Evolutionary conservation across 2,113 vertebrate genomes (phyloP).

Genomic region (Athene cunicularia): DNA sequence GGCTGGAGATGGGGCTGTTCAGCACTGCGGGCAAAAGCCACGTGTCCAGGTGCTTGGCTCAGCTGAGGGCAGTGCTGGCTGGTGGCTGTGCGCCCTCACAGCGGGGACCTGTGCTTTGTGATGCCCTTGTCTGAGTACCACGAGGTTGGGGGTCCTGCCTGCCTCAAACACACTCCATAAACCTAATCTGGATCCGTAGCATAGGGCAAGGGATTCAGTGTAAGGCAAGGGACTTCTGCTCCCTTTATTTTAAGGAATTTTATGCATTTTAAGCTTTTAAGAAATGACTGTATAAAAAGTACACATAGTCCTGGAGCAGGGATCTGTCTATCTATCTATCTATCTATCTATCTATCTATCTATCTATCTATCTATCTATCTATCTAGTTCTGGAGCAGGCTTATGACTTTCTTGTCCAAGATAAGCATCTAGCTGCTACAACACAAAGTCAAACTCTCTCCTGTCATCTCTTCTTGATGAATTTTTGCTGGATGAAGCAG

Average conservation of each 20-base stretch:
- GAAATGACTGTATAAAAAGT: background rate
- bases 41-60: accelerated
- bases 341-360: background rate
- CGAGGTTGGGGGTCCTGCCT: background rate
- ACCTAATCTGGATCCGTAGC: background rate
- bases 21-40: background rate
- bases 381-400: background rate
- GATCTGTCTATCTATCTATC: background rate
- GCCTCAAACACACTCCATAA: background rate
- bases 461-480: background rate
- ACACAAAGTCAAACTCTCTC: background rate
- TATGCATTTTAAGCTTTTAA: background rate
- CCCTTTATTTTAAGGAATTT: background rate
- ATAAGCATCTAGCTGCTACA: background rate
- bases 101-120: background rate
- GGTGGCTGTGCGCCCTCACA: background rate
- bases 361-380: background rate
- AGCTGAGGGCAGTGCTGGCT: background rate
- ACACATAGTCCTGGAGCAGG: background rate
- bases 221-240: background rate
- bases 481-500: background rate
- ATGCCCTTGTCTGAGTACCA: background rate
- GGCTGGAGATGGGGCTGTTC: background rate
- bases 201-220: background rate
- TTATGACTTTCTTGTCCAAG: background rate